phyloP scores from a whole-genome alignment of 1,140 invertebrate species.

The Drosophila tani region DNA sequence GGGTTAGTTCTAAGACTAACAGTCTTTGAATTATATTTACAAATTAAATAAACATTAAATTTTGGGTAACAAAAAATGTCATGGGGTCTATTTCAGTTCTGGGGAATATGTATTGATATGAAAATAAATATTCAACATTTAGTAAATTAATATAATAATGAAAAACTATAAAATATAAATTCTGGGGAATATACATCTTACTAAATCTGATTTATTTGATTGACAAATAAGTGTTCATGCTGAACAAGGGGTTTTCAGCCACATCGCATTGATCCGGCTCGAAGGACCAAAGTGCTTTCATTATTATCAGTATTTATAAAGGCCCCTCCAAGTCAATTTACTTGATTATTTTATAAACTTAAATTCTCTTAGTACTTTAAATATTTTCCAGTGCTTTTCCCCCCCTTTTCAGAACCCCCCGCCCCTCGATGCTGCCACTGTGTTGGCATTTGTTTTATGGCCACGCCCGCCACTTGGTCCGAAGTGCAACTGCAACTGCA shows the following conservation, averaged over 20 bases:
- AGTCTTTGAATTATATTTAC: not conserved
- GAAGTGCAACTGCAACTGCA: slow-evolving; percentile 79
- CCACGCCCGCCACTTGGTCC: slow-evolving; percentile 72
- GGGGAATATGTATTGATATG: not conserved
- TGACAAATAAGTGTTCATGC: too few species aligned
- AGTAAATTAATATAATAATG: too few species aligned
- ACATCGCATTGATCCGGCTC: too few species aligned
- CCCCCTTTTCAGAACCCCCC: not conserved
- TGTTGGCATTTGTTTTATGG: slow-evolving; percentile 75
- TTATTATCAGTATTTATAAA: not conserved
- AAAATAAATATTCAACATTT: too few species aligned
- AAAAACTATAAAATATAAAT: too few species aligned
- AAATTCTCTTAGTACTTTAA: too few species aligned
- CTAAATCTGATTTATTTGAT: too few species aligned
- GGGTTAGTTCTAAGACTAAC: accelerated
- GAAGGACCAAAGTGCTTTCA: too few species aligned
- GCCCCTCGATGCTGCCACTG: slow-evolving; percentile 4
- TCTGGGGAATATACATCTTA: too few species aligned
- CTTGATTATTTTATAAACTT: too few species aligned
- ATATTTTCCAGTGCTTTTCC: slow-evolving; percentile 2
- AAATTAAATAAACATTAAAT: not conserved
- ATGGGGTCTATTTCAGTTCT: not conserved
- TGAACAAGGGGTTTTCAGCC: too few species aligned
- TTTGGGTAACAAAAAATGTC: too few species aligned
- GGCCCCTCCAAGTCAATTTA: not conserved